These are phyloP conservation scores for Phrynosoma blainvillii DNA, from an alignment of 2,113 vertebrate genomes.

Conservation along the genomic window DNA sequence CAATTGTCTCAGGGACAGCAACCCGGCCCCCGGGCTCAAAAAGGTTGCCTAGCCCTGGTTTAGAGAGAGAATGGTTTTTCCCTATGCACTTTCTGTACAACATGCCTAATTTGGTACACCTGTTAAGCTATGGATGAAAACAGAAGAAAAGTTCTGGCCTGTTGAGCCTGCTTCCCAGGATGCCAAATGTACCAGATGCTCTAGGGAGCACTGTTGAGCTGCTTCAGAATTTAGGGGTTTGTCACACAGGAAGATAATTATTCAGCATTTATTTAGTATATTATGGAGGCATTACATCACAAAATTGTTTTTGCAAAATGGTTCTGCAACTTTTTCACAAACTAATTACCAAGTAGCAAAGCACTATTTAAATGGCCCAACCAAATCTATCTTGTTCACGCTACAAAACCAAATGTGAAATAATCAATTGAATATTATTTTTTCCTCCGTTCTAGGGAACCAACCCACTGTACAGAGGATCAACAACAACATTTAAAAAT, in stretches of 20 bases:
- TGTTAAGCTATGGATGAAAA: not conserved
- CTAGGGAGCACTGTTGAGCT: not conserved
- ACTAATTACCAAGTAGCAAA: not conserved
- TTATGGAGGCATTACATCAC: not conserved
- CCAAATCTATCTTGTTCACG: too few species aligned
- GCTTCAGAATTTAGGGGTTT: not conserved
- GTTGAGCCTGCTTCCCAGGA: not conserved
- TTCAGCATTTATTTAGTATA: not conserved
- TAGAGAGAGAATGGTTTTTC: not conserved
- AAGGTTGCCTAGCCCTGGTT: too few species aligned
- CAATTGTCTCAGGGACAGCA: too few species aligned
- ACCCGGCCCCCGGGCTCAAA: too few species aligned
- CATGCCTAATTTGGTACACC: not conserved
- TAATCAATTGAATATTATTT: not conserved
- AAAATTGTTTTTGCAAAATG: not conserved
- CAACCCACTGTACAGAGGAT: slow-evolving; percentile 95
- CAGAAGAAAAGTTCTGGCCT: not conserved
- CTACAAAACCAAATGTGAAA: not conserved
- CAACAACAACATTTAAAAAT: slow-evolving; percentile 96
- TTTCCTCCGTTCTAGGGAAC: slow-evolving; percentile 81
- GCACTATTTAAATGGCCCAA: not conserved
- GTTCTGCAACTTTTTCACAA: not conserved
- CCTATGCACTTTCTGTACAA: not conserved
- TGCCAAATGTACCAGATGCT: not conserved
- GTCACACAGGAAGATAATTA: not conserved